These are phyloP conservation scores for Timandra comae DNA, from an alignment of 2,888 invertebrate genomes.

Conservation along the genomic window DNA sequence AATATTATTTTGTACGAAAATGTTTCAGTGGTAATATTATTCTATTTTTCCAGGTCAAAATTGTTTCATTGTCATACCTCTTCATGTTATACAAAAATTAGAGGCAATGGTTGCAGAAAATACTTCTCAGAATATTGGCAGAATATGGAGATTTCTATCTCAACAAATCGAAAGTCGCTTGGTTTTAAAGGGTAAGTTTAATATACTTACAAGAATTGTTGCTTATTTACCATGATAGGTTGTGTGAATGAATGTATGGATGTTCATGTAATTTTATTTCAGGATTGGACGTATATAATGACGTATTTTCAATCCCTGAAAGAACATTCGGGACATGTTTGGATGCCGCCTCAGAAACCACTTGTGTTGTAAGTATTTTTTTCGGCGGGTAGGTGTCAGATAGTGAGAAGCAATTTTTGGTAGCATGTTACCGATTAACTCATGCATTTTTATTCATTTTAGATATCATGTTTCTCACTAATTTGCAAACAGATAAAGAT, in stretches of 20 bases:
- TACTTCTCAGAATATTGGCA: too few relatives aligned
- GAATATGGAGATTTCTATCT: constrained; percentile 35
- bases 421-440: too few relatives aligned
- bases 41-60: constrained; percentile 49
- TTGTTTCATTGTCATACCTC: constrained; percentile 43
- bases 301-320: constrained; percentile 8
- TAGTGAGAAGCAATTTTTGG: too few relatives aligned
- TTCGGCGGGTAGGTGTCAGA: too few relatives aligned
- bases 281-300: constrained; percentile 12
- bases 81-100: constrained; percentile 28
- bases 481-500: not conserved
- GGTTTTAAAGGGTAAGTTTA: constrained; percentile 42
- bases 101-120: constrained; percentile 13
- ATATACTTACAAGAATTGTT: too few relatives aligned
- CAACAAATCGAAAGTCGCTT: constrained; percentile 32
- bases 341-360: constrained; percentile 4
- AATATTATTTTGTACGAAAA: too few relatives aligned
- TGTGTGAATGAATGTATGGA: too few relatives aligned
- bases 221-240: too few relatives aligned
- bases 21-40: too few relatives aligned
- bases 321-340: constrained; percentile 12
- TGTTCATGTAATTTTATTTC: too few relatives aligned
- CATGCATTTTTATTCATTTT: too few relatives aligned
- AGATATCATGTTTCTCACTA: too few relatives aligned
- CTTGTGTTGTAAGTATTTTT: constrained; percentile 16